phyloP scores from a whole-genome alignment of 1,140 invertebrate genomes.

The Aradophagus sp. region DNA sequence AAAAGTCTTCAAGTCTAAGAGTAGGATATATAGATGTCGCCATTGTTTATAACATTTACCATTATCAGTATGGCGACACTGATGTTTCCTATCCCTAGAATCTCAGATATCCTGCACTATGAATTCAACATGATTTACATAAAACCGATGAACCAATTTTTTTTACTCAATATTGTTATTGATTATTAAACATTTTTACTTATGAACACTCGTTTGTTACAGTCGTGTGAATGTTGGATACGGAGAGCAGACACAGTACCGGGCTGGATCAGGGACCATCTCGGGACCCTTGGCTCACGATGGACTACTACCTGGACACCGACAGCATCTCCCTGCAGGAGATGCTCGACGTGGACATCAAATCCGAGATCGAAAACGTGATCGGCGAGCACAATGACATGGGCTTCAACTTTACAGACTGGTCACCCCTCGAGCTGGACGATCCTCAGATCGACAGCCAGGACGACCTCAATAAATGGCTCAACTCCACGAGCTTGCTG shows the following conservation, averaged over 20 bases:
- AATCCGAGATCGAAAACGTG: constrained; percentile 85
- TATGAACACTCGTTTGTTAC: too few species aligned
- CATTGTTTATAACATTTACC: too few species aligned
- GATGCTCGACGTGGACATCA: constrained; percentile 88
- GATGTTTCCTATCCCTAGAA: too few species aligned
- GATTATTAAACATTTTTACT: too few species aligned
- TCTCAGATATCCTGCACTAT: too few species aligned
- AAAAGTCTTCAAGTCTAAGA: too few species aligned
- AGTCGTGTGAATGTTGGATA: constrained; percentile 74
- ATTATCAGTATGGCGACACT: too few species aligned
- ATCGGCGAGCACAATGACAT: constrained; percentile 77
- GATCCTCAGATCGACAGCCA: constrained; percentile 77
- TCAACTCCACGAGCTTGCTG: constrained; percentile 78
- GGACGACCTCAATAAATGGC: constrained; percentile 75
- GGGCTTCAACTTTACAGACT: constrained; percentile 79
- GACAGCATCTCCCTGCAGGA: constrained; percentile 81
- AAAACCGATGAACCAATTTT: too few species aligned
- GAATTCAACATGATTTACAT: too few species aligned
- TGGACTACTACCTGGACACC: constrained; percentile 76
- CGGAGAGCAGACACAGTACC: constrained; percentile 70
- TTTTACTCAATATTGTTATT: too few species aligned
- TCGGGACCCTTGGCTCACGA: constrained; percentile 73
- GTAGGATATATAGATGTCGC: too few species aligned
- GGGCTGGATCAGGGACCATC: constrained; percentile 72
- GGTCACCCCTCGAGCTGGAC: constrained; percentile 81